These are phyloP conservation scores for Antedon mediterranea DNA, from an alignment of 53 echinoderm and acorn worm species.

Conservation along the genomic window DNA sequence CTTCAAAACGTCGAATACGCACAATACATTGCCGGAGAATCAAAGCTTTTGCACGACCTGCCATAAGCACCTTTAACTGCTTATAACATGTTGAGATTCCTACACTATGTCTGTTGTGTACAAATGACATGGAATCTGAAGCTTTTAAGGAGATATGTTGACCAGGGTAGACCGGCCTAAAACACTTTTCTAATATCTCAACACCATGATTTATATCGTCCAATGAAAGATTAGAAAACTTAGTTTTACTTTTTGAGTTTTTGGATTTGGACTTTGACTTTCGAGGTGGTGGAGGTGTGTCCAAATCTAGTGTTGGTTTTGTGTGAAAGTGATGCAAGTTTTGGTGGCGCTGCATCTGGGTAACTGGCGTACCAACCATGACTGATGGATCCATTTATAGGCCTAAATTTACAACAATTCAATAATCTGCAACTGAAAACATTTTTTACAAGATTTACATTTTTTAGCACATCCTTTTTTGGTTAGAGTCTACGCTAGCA, in stretches of 20 bases:
- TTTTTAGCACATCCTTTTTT: too few relatives aligned
- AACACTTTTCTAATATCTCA: conserved; percentile 67
- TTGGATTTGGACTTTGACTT: conserved; percentile 36
- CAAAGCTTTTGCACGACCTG: conserved; percentile 47
- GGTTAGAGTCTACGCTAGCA: too few relatives aligned
- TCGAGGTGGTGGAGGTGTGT: conserved; percentile 83
- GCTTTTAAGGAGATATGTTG: conserved; percentile 55
- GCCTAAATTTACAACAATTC: too few relatives aligned
- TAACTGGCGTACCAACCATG: conserved; percentile 12
- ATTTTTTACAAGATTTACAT: too few relatives aligned
- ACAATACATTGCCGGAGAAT: conserved; percentile 60
- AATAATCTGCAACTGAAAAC: too few relatives aligned
- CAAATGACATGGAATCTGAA: conserved; percentile 54
- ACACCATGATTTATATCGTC: conserved; percentile 84
- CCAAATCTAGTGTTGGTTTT: conserved; percentile 75
- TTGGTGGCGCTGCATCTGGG: conserved; percentile 58
- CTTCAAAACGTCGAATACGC: conserved; percentile 54
- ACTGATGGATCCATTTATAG: background rate
- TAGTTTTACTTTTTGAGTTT: conserved; percentile 13
- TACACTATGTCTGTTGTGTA: conserved; percentile 95
- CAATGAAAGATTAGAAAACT: conserved; percentile 22
- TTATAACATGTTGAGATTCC: conserved; percentile 50
- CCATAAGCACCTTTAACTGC: conserved; percentile 38
- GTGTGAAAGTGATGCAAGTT: conserved; percentile 78
- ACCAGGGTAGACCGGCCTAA: conserved; percentile 49